These are phyloP conservation scores for Drosophila azteca DNA, from an alignment of 1,140 invertebrate genomes.

Conservation along the genomic window DNA sequence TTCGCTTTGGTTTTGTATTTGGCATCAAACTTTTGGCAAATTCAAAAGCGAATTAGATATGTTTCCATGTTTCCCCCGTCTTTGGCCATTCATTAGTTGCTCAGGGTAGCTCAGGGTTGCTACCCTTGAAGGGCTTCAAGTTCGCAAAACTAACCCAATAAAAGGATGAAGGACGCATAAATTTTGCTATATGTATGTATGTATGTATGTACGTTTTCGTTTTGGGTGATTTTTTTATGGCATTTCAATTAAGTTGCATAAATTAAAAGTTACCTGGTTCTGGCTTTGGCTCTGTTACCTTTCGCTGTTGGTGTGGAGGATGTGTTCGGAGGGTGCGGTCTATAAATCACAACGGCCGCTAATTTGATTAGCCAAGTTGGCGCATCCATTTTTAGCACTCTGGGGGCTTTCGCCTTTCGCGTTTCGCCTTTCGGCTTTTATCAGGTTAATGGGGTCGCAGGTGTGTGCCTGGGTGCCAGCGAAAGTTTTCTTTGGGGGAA, in stretches of 20 bases:
- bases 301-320: too few species aligned
- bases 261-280: conserved; percentile 47
- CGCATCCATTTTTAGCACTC: conserved; percentile 43
- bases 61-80: too few species aligned
- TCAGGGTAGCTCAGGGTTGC: too few species aligned
- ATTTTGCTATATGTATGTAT: conserved; percentile 37
- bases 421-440: conserved; percentile 11
- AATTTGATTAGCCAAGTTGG: conserved; percentile 59
- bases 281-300: conserved; percentile 1
- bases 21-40: too few species aligned
- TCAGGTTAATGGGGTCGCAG: conserved; percentile 48
- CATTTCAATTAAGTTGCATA: conserved; percentile 66
- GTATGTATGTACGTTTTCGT: conserved; percentile 8
- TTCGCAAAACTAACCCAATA: conserved; percentile 44
- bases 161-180: conserved; percentile 47
- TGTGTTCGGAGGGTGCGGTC: conserved; percentile 22
- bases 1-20: too few species aligned
- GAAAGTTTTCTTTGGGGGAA: conserved; percentile 17
- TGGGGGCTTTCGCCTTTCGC: conserved; percentile 8
- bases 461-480: conserved; percentile 9
- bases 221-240: conserved; percentile 44
- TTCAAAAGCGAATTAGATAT: too few species aligned
- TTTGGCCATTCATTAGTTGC: background rate
- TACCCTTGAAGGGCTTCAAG: conserved; percentile 9
- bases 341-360: conserved; percentile 58